Conservation (phyloP, 2,797 vertebrate genomes). For the Arctocebus calabarensis region DNA sequence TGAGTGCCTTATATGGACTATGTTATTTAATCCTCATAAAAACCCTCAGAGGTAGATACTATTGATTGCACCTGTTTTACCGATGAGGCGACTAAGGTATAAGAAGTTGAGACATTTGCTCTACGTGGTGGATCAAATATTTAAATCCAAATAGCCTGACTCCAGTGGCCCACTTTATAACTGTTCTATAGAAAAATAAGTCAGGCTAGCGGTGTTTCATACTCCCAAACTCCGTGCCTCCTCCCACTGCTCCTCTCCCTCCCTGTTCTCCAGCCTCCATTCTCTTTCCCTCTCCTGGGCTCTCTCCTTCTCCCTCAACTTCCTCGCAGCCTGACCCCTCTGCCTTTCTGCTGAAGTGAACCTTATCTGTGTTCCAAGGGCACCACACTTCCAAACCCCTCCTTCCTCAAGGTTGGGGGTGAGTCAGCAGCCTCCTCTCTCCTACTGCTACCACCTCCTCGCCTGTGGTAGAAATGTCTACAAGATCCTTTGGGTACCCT, state of each 20-base stretch:
- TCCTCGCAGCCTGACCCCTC: neutral
- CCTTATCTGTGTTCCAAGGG: neutral
- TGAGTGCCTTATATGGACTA: neutral
- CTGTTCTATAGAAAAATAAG: neutral
- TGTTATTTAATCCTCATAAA: neutral
- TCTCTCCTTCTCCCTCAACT: neutral
- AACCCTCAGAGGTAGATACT: neutral
- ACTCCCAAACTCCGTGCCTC: neutral
- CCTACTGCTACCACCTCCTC: neutral
- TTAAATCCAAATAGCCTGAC: neutral
- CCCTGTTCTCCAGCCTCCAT: neutral
- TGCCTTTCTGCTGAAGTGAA: neutral
- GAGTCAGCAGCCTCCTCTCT: neutral
- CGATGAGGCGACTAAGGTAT: constrained; percentile 26
- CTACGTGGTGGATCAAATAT: neutral
- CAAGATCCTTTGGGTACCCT: constrained; percentile 32
- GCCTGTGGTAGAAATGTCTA: neutral
- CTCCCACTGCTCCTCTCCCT: neutral
- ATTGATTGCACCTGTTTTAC: neutral
- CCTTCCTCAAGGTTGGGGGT: neutral
- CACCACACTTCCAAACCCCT: neutral
- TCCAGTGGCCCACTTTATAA: neutral
- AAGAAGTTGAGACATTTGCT: neutral
- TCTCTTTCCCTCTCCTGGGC: neutral
- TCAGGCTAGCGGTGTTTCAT: neutral